phyloP scores from a whole-genome alignment of 2,113 vertebrate species.

The Seriola quinqueradiata region DNA sequence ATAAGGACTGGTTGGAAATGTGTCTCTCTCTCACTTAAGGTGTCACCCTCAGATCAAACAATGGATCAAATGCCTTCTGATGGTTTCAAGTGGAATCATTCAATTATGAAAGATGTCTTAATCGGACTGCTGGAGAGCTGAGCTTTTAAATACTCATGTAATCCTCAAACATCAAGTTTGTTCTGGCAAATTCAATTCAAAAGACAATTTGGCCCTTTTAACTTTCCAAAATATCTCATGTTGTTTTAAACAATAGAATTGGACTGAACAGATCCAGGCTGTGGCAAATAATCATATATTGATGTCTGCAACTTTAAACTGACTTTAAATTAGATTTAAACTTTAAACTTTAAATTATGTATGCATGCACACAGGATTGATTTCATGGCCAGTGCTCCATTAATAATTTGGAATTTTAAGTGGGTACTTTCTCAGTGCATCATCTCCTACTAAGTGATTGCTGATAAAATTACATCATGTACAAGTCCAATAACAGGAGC shows the following conservation, averaged over 20 bases:
- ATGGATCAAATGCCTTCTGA: background rate
- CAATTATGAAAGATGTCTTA: background rate
- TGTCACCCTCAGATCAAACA: background rate
- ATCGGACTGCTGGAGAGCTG: background rate
- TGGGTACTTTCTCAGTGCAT: background rate
- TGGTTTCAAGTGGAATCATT: constrained; percentile 16
- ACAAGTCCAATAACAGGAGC: background rate
- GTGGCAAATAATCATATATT: too few species aligned
- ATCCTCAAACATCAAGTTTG: background rate
- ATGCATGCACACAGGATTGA: background rate
- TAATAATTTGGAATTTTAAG: background rate
- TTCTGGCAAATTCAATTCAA: background rate
- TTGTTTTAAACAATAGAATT: too few species aligned
- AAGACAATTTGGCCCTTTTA: too few species aligned
- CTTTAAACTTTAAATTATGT: background rate
- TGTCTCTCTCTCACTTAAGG: background rate
- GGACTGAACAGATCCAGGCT: too few species aligned
- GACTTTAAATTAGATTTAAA: background rate
- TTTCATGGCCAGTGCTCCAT: background rate
- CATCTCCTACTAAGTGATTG: background rate
- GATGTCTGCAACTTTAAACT: background rate
- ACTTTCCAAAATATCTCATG: background rate
- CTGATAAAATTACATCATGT: background rate
- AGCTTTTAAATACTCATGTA: constrained; percentile 11
- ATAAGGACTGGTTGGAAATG: background rate